Percentiles rank a stretch among this genome's conserved stretches.
Evolutionary conservation across 1,140 invertebrate species (phyloP).

Genomic region (Caenorhabditis briggsae): DNA sequence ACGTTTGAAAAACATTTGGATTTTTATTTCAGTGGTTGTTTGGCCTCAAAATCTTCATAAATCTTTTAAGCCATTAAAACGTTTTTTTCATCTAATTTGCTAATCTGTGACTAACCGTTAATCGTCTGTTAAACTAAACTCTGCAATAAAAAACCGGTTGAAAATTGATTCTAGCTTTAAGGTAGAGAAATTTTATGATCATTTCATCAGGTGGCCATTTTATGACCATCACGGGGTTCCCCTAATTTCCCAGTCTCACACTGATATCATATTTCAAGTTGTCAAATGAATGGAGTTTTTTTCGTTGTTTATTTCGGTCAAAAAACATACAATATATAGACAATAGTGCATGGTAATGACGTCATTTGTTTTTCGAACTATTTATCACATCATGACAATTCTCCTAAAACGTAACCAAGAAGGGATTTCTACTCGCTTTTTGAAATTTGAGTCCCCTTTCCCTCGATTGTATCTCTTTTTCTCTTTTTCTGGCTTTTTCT

Average conservation of each 20-base stretch:
- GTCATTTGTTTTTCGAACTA: slow-evolving; percentile 2
- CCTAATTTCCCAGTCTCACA: background rate
- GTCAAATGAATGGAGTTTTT: background rate
- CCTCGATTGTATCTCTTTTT: background rate
- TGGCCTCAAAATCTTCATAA: no score
- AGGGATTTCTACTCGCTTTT: background rate
- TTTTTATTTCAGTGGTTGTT: no score
- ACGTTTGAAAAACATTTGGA: no score
- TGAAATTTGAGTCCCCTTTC: background rate
- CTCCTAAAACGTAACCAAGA: slow-evolving; percentile 1
- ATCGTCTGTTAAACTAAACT: background rate
- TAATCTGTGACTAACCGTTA: no score
- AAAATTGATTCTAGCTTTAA: background rate
- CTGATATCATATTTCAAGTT: slow-evolving; percentile 14
- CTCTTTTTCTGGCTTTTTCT: background rate
- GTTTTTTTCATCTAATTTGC: no score
- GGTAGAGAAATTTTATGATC: background rate
- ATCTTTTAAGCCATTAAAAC: no score
- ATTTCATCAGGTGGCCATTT: background rate
- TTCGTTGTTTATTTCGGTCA: slow-evolving; percentile 5
- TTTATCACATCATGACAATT: slow-evolving; percentile 1
- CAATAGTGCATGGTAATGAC: background rate
- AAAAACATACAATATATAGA: background rate
- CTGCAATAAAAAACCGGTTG: slow-evolving; percentile 32
- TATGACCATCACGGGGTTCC: slow-evolving; percentile 23